Percentiles rank a stretch among this genome's conserved stretches.
Conservation (phyloP, 2,797 vertebrate genomes). For the Cryptoblepharus egeriae region DNA sequence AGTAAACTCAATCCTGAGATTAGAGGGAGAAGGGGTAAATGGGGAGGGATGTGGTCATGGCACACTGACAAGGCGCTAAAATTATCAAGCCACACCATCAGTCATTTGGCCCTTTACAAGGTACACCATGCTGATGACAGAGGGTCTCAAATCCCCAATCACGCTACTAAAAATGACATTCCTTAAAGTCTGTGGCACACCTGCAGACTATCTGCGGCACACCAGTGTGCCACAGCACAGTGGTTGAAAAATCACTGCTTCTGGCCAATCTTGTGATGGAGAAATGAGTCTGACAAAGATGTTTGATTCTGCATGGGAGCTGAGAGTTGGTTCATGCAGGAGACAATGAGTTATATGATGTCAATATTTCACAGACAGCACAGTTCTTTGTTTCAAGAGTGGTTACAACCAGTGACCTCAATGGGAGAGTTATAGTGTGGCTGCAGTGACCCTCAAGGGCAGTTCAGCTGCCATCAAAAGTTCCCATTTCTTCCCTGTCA, state of each 20-base stretch:
- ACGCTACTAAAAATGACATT: too few species aligned
- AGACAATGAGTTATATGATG: conserved; percentile 31
- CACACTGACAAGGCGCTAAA: too few species aligned
- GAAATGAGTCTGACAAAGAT: neutral
- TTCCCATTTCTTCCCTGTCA: conserved; percentile 43
- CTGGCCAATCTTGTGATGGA: conserved; percentile 10
- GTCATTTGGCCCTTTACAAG: too few species aligned
- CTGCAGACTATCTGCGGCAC: too few species aligned
- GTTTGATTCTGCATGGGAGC: neutral
- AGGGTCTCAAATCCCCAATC: too few species aligned
- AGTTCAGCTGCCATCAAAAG: conserved; percentile 25
- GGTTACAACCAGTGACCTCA: conserved; percentile 15
- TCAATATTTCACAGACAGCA: conserved; percentile 57
- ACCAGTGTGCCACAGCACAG: too few species aligned
- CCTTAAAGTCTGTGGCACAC: too few species aligned
- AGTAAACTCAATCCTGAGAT: too few species aligned
- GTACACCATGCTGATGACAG: too few species aligned
- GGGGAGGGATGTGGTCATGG: too few species aligned
- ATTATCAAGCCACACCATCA: too few species aligned
- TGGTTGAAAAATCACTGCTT: neutral
- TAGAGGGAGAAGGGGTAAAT: too few species aligned
- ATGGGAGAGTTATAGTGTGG: neutral
- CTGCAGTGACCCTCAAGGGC: neutral
- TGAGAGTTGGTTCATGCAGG: neutral
- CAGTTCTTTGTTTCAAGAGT: conserved; percentile 7